Conservation (phyloP, 1,140 invertebrate species). For the Chymomyza costata region DNA sequence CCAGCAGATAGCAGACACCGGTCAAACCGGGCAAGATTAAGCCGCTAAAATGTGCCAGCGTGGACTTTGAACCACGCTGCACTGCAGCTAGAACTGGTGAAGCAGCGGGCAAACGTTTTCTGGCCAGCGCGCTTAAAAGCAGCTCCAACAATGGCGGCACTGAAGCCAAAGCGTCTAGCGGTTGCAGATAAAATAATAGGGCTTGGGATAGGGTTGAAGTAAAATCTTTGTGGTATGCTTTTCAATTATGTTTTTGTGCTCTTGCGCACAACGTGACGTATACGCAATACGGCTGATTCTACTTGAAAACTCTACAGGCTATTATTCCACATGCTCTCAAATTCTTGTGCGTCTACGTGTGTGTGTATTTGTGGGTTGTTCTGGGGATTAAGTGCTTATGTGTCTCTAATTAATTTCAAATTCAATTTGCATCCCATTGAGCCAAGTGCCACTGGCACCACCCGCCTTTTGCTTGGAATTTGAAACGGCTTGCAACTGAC, state of each 20-base stretch:
- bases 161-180: too few relatives aligned
- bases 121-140: conserved; percentile 33
- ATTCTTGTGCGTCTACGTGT: not conserved
- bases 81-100: conserved; percentile 9
- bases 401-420: conserved; percentile 64
- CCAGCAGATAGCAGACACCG: conserved; percentile 68
- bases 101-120: conserved; percentile 18
- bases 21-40: conserved; percentile 51
- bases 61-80: conserved; percentile 37
- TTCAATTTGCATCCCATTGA: conserved; percentile 64
- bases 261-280: conserved; percentile 41
- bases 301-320: too few relatives aligned
- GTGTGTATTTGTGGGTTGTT: conserved; percentile 7
- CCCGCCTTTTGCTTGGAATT: too few relatives aligned
- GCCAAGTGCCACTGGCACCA: conserved; percentile 2
- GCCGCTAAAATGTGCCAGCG: conserved; percentile 47
- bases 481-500: not conserved
- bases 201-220: too few relatives aligned
- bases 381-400: conserved; percentile 43
- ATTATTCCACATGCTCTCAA: too few relatives aligned
- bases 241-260: conserved; percentile 18
- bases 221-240: not conserved
- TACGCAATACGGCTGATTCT: conserved; percentile 13
- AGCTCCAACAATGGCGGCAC: not conserved
- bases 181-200: too few relatives aligned